These are phyloP conservation scores for Nephotettix cincticeps DNA, from an alignment of 1,140 invertebrate genomes.

Conservation along the genomic window DNA sequence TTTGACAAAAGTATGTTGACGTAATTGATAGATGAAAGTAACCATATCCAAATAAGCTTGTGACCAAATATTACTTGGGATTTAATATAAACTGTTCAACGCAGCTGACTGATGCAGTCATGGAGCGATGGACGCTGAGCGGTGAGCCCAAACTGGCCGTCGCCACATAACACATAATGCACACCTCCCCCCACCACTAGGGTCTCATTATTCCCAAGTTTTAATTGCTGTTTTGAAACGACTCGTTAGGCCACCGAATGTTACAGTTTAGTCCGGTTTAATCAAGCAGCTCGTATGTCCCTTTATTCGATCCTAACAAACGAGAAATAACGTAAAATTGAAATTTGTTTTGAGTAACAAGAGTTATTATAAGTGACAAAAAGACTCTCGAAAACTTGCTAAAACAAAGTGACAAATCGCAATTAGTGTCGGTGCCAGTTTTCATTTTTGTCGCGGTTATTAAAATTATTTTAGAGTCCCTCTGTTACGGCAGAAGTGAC, in stretches of 20 bases:
- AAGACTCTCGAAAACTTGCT: background rate
- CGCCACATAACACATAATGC: too few relatives aligned
- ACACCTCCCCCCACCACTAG: background rate
- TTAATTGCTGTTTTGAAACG: conserved; percentile 15
- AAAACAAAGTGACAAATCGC: background rate
- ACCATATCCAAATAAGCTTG: too few relatives aligned
- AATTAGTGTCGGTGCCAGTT: conserved; percentile 1
- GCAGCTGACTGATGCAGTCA: too few relatives aligned
- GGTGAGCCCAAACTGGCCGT: too few relatives aligned
- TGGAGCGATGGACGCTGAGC: too few relatives aligned
- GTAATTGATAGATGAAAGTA: too few relatives aligned
- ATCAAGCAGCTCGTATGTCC: conserved; percentile 2
- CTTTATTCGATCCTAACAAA: conserved; percentile 7
- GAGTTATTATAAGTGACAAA: background rate
- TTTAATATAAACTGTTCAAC: too few relatives aligned
- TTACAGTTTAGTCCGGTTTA: background rate
- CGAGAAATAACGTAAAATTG: background rate
- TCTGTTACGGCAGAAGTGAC: background rate
- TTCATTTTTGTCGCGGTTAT: conserved; percentile 3
- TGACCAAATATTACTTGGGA: too few relatives aligned
- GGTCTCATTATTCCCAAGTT: conserved; percentile 3
- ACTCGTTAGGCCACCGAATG: conserved; percentile 2
- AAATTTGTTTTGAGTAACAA: background rate
- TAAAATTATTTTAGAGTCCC: background rate
- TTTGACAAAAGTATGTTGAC: too few relatives aligned